Conservation (phyloP, 2,797 vertebrate genomes). For the Mallotus villosus region DNA sequence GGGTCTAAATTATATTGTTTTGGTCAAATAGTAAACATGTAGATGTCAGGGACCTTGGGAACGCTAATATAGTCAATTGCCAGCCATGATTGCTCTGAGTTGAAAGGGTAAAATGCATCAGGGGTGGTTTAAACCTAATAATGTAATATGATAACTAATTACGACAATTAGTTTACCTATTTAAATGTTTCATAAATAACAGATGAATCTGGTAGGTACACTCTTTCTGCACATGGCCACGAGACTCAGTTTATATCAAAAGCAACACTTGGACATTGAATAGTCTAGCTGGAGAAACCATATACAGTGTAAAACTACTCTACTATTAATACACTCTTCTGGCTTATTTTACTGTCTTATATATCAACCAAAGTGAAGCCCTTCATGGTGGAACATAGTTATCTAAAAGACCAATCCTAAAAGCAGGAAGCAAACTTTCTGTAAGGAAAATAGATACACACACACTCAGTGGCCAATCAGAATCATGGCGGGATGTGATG, state of each 20-base stretch:
- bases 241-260: too few relatives aligned
- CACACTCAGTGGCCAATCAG: slow-evolving; percentile 38
- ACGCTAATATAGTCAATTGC: not conserved
- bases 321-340: too few relatives aligned
- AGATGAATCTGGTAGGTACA: too few relatives aligned
- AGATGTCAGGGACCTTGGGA: not conserved
- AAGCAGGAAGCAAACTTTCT: not conserved
- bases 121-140: not conserved
- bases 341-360: slow-evolving; percentile 22
- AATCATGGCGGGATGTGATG: slow-evolving; percentile 48
- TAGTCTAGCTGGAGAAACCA: too few relatives aligned
- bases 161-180: too few relatives aligned
- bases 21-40: not conserved
- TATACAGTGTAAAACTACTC: too few relatives aligned
- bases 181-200: too few relatives aligned
- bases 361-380: slow-evolving; percentile 13
- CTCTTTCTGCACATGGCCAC: too few relatives aligned
- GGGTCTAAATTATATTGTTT: not conserved
- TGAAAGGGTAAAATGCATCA: not conserved
- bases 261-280: too few relatives aligned
- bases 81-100: not conserved
- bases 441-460: slow-evolving; percentile 36
- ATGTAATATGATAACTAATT: not conserved
- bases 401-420: not conserved
- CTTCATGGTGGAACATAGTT: not conserved